Evolutionary conservation across 2,113 vertebrate genomes (phyloP).

Genomic region (Pelecanus crispus): DNA sequence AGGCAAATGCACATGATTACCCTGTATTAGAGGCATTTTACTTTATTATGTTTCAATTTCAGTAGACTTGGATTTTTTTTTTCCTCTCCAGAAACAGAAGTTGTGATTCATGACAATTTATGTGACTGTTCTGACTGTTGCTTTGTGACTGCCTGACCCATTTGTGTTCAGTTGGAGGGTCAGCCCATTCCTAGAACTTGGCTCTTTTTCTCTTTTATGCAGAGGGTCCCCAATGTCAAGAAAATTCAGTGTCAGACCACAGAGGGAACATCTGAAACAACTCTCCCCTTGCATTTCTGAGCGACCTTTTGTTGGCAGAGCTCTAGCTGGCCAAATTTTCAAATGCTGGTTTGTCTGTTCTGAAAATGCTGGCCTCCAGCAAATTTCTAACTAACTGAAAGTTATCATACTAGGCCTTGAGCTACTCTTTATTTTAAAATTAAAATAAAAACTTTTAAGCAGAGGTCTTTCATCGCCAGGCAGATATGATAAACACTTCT

Average conservation of each 20-base stretch:
- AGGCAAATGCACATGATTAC: conserved; percentile 22
- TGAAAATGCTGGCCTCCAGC: neutral
- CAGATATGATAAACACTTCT: neutral
- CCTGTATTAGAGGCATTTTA: conserved; percentile 13
- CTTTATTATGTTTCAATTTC: conserved; percentile 26
- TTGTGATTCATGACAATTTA: neutral
- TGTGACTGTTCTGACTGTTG: neutral
- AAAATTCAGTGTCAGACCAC: neutral
- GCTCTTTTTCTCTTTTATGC: neutral
- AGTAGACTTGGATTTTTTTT: neutral
- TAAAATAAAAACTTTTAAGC: neutral
- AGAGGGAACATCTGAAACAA: neutral
- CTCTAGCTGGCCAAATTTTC: neutral
- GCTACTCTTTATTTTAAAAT: neutral
- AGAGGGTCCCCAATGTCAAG: neutral
- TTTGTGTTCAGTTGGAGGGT: neutral
- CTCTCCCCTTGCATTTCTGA: neutral
- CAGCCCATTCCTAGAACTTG: neutral
- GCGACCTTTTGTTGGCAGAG: neutral
- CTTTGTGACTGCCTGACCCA: neutral
- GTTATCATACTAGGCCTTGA: neutral
- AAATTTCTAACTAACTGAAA: neutral
- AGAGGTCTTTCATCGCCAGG: neutral
- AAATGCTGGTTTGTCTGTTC: neutral
- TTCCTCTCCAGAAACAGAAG: neutral